Base-by-base conservation (phyloP, 1,140 invertebrate genomes). In the Penaeus indicus region DNA sequence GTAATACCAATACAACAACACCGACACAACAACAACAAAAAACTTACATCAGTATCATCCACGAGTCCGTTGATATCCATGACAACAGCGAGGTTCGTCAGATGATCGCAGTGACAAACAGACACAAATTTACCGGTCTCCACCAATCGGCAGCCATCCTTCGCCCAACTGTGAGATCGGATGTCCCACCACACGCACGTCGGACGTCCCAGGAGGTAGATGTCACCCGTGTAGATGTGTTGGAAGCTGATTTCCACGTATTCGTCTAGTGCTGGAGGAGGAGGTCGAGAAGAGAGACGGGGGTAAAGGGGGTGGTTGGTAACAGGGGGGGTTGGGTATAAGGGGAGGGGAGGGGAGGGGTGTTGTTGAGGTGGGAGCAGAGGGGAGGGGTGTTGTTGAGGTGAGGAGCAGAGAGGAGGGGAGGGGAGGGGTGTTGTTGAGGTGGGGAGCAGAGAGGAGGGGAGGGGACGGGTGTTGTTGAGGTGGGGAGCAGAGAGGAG, bases 1-100 rank as follows among this genome's bases (percentile, higher is more conserved):
- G 1, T 13, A 54, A 54, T 54, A 54, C 5, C 2, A 11, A 47
- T 19, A 3, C n/a, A 11, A 32, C 69, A 75, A 32, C 8, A n/a
- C 2, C 5, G 19, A 75, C 0, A 38, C 19, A 75, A 0, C 8
- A 75, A 25, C 21, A 3, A 54, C 47, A 4, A n/a, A 72, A 19
- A 11, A 27, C 42, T 89, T n/a, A 91, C 63, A 63, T 90, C 77
- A 42, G 80, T 81, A 47, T 82, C 63, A 85, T 67, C 47, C 61
- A 78, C 62, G 22, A 86, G 61, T 13, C 47, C 82, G 21, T 90
- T 89, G 61, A 78, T 81, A n/a, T 90, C 89, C 75, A 91, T 80
- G 11, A 91, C 84, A 0, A 75, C 81, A 5, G 84, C 88, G 32
- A 83, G 38, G 32, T 67, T 79, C n/a, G 89, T 85, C 5, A 84